Conservation (phyloP, 2,113 vertebrate species). For the Promerops cafer region DNA sequence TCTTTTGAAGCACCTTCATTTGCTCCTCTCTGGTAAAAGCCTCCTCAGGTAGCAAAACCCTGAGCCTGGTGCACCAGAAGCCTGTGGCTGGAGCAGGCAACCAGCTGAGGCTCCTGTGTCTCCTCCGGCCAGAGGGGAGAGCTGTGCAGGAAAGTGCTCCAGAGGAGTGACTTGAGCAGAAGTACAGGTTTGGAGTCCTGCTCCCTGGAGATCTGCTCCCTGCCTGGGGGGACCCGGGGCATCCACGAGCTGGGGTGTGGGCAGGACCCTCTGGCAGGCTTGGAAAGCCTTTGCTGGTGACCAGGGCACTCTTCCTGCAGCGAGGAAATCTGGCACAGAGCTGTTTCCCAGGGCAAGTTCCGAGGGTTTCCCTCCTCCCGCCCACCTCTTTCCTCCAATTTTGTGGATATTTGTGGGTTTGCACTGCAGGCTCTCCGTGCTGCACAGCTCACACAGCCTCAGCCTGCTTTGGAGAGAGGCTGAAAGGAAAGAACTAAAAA, state of each 20-base stretch:
- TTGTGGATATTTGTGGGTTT: constrained; percentile 1
- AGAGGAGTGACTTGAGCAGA: background rate
- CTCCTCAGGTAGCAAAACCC: background rate
- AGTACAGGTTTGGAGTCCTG: background rate
- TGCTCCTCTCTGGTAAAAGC: background rate
- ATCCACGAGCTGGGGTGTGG: background rate
- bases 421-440: background rate
- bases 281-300: background rate
- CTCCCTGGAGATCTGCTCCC: background rate
- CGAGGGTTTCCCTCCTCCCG: constrained; percentile 12
- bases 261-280: background rate
- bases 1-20: background rate
- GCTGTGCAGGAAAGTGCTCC: background rate
- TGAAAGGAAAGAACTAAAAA: background rate
- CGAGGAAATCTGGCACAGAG: background rate
- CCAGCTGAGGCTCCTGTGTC: rapidly evolving
- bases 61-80: background rate
- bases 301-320: constrained; percentile 2
- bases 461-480: background rate
- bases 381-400: constrained; percentile 24
- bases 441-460: background rate
- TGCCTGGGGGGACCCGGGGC: rapidly evolving
- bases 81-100: background rate
- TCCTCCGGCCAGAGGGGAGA: rapidly evolving
- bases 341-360: background rate